A percentile compares a stretch with the other conserved stretches of the same genome.
These are phyloP conservation scores for Stenchaetothrips biformis DNA, from an alignment of 2,888 invertebrate genomes.

Conservation along the genomic window DNA sequence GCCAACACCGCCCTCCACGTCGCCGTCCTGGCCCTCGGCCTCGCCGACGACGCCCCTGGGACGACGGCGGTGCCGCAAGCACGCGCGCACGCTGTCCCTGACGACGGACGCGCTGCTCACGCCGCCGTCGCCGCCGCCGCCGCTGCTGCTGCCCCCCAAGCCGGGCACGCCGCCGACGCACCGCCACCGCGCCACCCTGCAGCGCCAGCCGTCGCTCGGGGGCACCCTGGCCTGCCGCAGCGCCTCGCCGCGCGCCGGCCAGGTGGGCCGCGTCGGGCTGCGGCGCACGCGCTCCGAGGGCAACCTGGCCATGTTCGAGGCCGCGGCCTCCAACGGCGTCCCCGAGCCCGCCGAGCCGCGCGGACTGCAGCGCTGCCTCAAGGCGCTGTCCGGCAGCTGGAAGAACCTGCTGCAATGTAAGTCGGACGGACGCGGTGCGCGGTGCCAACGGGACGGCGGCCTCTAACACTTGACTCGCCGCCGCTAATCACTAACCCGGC, in stretches of 20 bases:
- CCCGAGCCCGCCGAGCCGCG: slow-evolving; percentile 41
- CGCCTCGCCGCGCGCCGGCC: slow-evolving; percentile 2
- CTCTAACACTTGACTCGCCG: neutral
- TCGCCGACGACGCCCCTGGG: slow-evolving; percentile 48
- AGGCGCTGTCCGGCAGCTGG: slow-evolving; percentile 70
- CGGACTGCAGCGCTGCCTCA: slow-evolving; percentile 61
- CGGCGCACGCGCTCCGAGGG: slow-evolving; percentile 56
- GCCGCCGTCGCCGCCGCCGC: slow-evolving; percentile 16
- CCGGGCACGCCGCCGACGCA: slow-evolving; percentile 7
- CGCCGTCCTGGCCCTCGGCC: slow-evolving; percentile 42
- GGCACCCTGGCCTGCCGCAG: slow-evolving; percentile 12
- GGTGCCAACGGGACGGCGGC: neutral
- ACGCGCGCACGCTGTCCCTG: slow-evolving; percentile 13
- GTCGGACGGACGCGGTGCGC: slow-evolving; percentile 43
- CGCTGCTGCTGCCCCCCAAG: slow-evolving; percentile 17
- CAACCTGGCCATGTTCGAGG: slow-evolving; percentile 49
- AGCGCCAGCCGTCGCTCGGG: neutral
- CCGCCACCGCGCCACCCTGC: neutral
- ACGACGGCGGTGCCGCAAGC: slow-evolving; percentile 47
- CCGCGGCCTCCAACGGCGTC: slow-evolving; percentile 42
- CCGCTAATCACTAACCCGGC: neutral
- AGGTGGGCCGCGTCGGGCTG: neutral
- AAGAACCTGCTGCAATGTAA: slow-evolving; percentile 70
- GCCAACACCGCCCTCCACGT: slow-evolving; percentile 49
- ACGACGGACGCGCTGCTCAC: slow-evolving; percentile 1